These are phyloP conservation scores for Muscidifurax raptorellus DNA, from an alignment of 1,140 invertebrate genomes.

Conservation along the genomic window DNA sequence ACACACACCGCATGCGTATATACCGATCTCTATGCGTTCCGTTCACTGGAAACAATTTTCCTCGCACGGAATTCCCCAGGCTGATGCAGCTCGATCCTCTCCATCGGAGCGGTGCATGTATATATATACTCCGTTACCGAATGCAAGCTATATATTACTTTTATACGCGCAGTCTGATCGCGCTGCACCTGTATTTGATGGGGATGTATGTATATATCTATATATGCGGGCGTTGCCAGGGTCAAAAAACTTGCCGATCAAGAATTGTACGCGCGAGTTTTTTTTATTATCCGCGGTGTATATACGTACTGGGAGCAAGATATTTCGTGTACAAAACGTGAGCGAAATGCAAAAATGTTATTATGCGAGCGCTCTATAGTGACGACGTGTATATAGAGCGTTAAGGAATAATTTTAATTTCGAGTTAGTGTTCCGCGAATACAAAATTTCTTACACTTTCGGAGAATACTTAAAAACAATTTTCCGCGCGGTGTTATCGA, in stretches of 20 bases:
- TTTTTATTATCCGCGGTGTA: no score
- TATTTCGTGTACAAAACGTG: no score
- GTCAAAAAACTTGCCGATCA: not conserved
- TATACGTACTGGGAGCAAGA: no score
- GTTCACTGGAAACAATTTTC: constrained; percentile 21
- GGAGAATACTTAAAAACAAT: no score
- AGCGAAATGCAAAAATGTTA: no score
- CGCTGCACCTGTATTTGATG: not conserved
- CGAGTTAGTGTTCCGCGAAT: no score
- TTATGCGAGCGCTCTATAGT: no score
- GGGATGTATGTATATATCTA: not conserved
- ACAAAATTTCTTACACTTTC: no score
- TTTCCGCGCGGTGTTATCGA: no score
- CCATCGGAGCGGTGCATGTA: not conserved
- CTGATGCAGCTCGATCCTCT: not conserved
- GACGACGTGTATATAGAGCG: no score
- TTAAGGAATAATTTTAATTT: no score
- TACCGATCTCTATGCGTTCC: not conserved
- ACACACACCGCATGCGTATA: not conserved
- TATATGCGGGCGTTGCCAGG: not conserved
- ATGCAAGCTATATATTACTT: not conserved
- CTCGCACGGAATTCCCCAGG: constrained; percentile 15
- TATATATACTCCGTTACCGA: not conserved
- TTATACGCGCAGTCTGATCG: not conserved
- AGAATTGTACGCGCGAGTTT: not conserved